Evolutionary conservation across 1,140 invertebrate species (phyloP), one percentile per base, ranked within the genome.

Genomic region (Drosophila subpulchrella): DNA sequence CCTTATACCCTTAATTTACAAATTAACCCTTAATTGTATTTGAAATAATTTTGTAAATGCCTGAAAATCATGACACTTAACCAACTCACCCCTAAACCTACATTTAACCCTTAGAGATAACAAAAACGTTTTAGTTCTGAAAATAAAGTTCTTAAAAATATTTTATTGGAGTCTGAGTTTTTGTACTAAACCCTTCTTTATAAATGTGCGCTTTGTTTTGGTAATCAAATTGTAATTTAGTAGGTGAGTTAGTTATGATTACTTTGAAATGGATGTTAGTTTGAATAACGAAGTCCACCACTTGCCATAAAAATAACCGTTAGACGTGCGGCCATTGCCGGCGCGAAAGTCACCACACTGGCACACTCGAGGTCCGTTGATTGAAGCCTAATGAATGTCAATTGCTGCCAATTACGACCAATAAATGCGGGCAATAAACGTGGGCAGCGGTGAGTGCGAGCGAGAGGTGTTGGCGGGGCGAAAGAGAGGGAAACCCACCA

Each of bases 321-420:
- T 68, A 74, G 71, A 46, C 50, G 73, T 60, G 57, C 61, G 71
- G 73, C 71, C 73, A 75, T 75, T 75, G 73, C 39, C 46, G 53
- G 50, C 8, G 17, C 2, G 3, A 51, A 77, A 71, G 36, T 62
- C 75, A 78, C 75, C 75, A 78, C 73, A 54, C 47, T 3, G 27
- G 13, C 34, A 17, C 27, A 20, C 46, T 34, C 3, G 48, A 51
- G 48, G 24, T 1, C 44, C 47, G 67, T 57, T 89, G 78, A 90
- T 91, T 85, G 84, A 85, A 91, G 82, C 70, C 84, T 91, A 91
- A 91, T 91, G 82, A 91, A 91, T 91, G 85, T 91, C 90, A 91
- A 91, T 91, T 86, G 90, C 81, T 83, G 86, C 80, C 85, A 91
- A 91, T 91, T 91, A 91, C 73, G 71, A 91, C 85, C 90, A 91